Evolutionary conservation across 2,113 vertebrate genomes (phyloP).

Genomic region (Paedocypris sp.): DNA sequence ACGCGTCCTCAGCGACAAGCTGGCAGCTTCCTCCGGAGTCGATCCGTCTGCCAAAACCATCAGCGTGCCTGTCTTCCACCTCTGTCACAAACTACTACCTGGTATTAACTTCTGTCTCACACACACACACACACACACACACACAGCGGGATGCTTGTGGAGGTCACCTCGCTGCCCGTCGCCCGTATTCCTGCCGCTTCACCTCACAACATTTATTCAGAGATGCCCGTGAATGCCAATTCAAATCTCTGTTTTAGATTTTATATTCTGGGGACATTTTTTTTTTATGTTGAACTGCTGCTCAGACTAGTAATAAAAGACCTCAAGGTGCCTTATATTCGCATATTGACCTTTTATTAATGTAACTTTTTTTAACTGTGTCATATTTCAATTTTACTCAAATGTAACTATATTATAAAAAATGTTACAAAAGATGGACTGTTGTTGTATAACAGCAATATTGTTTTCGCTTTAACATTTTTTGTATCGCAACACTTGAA

Average conservation of each 20-base stretch:
- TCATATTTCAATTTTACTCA: too few species aligned
- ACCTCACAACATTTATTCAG: background rate
- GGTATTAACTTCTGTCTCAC: conserved; percentile 40
- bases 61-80: conserved; percentile 93
- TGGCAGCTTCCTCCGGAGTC: conserved; percentile 71
- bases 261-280: too few species aligned
- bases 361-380: too few species aligned
- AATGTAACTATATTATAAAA: too few species aligned
- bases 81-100: conserved; percentile 88
- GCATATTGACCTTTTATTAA: too few species aligned
- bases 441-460: too few species aligned
- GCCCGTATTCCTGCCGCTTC: background rate
- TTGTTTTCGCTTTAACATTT: too few species aligned
- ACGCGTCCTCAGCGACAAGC: conserved; percentile 84
- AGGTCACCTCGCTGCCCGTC: background rate
- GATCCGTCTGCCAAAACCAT: conserved; percentile 89
- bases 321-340: too few species aligned
- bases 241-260: background rate
- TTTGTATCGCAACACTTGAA: too few species aligned
- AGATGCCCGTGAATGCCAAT: conserved; percentile 1
- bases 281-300: too few species aligned
- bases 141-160: background rate
- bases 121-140: background rate
- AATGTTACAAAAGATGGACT: too few species aligned
- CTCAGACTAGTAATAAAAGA: too few species aligned